Evolutionary conservation across 2,113 vertebrate species (phyloP), one percentile per base, ranked within the genome.

Genomic region (Coturnix japonica): DNA sequence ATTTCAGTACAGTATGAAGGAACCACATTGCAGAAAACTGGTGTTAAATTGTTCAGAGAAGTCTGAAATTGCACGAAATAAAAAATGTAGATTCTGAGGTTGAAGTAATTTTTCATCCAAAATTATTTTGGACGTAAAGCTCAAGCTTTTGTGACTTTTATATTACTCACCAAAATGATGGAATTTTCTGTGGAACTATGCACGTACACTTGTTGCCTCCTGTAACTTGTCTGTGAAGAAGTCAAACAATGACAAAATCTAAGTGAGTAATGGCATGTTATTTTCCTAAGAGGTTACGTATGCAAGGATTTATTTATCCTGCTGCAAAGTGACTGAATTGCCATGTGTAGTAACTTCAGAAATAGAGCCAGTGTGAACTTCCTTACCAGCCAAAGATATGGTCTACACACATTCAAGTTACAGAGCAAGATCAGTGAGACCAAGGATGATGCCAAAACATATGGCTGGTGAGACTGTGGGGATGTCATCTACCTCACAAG

Each of bases 201-300:
- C 94, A 93, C 21, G 30, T 87, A 93, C 26, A 6, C 60, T 72
- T 46, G 17, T 85, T 90, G 71, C 25, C 64, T 89, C 20, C 43
- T 83, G 22, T 30, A 2, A 5, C 19, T 53, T 54, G 49, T 13
- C 63, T 75, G 44, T 41, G 39, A 74, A 78, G 76, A 43, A 67
- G 84, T 46, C 66, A 71, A 80, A 92, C 91, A 92, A 47, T 96
- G 92, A 95, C 94, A 96, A 91, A 94, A 75, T 73, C 64, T 39
- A 72, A 80, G 51, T 91, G 94, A 91, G 87, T 87, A 91, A 94
- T 94, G 86, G 33, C 13, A 0, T 22, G 31, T 6, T 19, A 90
- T 85, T 83, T 74, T 35, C 39, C 37, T 7, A 17, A 47, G 67
- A 39, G 26, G 60, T 82, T 76, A 8, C 54, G 22, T 66, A 33